Conservation (phyloP, 92 coral and sea anemone genomes). For the Actinostola sp. region DNA sequence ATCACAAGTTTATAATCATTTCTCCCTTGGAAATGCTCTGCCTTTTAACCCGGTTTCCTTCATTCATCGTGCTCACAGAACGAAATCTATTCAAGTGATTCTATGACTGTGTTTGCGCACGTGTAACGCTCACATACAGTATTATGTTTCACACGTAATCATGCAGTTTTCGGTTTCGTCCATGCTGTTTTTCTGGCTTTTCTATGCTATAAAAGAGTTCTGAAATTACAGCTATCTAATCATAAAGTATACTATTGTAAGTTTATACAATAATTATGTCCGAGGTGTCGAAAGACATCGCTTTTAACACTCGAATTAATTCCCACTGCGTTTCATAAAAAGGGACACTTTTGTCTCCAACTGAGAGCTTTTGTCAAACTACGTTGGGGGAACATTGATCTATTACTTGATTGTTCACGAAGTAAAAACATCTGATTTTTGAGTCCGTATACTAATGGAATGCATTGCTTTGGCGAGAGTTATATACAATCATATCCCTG, state of each 20-base stretch:
- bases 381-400: neutral
- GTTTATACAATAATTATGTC: neutral
- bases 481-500: too few relatives aligned
- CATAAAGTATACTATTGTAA: neutral
- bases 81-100: too few relatives aligned
- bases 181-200: too few relatives aligned
- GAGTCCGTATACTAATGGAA: neutral
- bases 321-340: neutral
- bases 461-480: too few relatives aligned
- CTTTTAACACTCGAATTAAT: neutral
- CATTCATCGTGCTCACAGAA: too few relatives aligned
- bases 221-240: too few relatives aligned
- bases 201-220: too few relatives aligned
- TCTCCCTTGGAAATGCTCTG: neutral
- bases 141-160: too few relatives aligned
- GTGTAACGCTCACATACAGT: too few relatives aligned
- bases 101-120: too few relatives aligned
- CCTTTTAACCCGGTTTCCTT: neutral
- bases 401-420: neutral
- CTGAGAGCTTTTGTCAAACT: neutral
- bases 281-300: constrained; percentile 8
- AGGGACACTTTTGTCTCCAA: constrained; percentile 1
- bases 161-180: too few relatives aligned
- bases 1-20: neutral
- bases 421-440: neutral